Evolutionary conservation across 2,888 invertebrate genomes (phyloP), one percentile per base, ranked within the genome.

Genomic region (Elaeidobius kamerunicus): DNA sequence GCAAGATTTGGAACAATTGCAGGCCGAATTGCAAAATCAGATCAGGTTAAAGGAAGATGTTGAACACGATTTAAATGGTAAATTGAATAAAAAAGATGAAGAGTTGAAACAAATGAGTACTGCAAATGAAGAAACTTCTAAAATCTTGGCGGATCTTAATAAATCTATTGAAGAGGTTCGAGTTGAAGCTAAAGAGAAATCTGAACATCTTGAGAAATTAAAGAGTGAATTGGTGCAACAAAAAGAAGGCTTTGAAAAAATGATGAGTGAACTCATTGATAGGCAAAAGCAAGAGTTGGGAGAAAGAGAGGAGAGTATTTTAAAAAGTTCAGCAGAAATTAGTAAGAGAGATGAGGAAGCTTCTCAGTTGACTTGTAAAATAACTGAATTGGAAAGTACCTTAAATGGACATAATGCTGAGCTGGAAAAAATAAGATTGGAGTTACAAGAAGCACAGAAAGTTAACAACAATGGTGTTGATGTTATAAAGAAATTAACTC

Each of bases 81-180:
- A 57, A 55, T 57, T 67, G 27, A 63, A 73, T 61, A 67, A 70
- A 52, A 64, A 73, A 60, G 63, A 75, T 2, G 72, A 72, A 38
- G 65, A 71, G 49, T 58, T 67, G 9, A 71, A 69, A 44, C 64
- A 72, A 39, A 60, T 73, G 14, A 72, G 75, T 41, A 67, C 70
- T 49, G 58, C 55, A 2, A 71, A 71, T 48, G 67, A 69, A 20
- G 68, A 71, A 50, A 67, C 51, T 17, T 19, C 52, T 9, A 56
- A 58, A 11, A 53, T 49, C 5, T 38, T 57, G 35, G 61, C 64
- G 7, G 65, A 73, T 53, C 61, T 72, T 11, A 65, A 67, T 45
- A 61, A 65, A 52, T 77, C 82, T 60, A 72, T 77, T 14, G 72
- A 76, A 61, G 70, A 76, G 40, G 67, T 80, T 3, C 70, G 53